A percentile compares a stretch with the other conserved stretches of the same genome.
Evolutionary conservation across 2,113 vertebrate genomes (phyloP).

Genomic region (Otolemur garnettii): DNA sequence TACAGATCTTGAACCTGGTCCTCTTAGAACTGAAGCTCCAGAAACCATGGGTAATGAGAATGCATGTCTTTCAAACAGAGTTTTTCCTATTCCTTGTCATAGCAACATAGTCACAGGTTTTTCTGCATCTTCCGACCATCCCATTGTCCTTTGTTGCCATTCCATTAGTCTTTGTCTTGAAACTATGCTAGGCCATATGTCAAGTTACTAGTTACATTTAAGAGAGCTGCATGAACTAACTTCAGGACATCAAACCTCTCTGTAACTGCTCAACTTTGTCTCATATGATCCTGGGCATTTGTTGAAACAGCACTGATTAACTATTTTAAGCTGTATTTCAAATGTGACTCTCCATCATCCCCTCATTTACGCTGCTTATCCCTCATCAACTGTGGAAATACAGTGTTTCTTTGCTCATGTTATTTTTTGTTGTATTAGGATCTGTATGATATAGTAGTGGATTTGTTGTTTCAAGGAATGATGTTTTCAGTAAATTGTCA

Average conservation of each 20-base stretch:
- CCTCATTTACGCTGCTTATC: background rate
- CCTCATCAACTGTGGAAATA: background rate
- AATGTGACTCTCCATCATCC: background rate
- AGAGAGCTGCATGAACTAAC: conserved; percentile 37
- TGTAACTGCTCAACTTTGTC: background rate
- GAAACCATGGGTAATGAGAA: conserved; percentile 82
- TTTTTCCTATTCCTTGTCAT: conserved; percentile 38
- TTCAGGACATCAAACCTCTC: background rate
- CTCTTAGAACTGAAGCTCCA: conserved; percentile 82
- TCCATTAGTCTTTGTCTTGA: conserved; percentile 16
- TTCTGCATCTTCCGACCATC: background rate
- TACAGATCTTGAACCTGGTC: conserved; percentile 82
- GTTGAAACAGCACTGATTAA: background rate
- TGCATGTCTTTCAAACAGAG: conserved; percentile 19
- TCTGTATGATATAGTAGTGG: background rate
- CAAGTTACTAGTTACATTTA: background rate
- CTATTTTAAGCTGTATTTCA: conserved; percentile 1
- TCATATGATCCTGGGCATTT: background rate
- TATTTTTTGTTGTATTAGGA: background rate
- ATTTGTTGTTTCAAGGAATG: background rate
- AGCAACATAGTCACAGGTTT: background rate
- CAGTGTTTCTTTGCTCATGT: background rate
- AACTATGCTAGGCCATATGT: background rate
- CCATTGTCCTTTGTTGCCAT: conserved; percentile 6
- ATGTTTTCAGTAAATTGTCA: conserved; percentile 41